Conservation (phyloP, 2,797 vertebrate species). For the Sarcophilus harrisii region DNA sequence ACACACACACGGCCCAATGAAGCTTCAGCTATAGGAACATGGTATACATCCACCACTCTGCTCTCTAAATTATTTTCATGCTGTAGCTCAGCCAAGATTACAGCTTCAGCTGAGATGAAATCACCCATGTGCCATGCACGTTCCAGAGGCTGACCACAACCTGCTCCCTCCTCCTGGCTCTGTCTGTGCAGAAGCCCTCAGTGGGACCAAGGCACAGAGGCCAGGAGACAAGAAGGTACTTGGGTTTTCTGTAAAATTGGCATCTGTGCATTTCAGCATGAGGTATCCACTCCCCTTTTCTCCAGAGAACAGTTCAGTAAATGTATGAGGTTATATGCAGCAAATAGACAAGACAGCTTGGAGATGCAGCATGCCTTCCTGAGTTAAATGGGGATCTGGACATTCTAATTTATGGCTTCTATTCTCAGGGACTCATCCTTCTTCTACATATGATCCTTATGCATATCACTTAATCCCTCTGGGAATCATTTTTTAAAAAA, state of each 20-base stretch:
- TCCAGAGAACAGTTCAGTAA: background rate
- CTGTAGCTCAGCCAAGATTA: constrained; percentile 23
- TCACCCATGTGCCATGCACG: constrained; percentile 45
- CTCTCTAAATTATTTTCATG: background rate
- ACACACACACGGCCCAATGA: background rate
- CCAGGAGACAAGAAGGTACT: constrained; percentile 55
- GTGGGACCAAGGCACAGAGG: constrained; percentile 45
- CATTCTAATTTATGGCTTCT: background rate
- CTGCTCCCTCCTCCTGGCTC: constrained; percentile 57
- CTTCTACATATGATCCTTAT: background rate
- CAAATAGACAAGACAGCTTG: background rate
- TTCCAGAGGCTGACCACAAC: constrained; percentile 53
- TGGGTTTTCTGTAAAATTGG: constrained; percentile 8
- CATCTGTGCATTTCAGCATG: constrained; percentile 54
- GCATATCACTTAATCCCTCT: background rate
- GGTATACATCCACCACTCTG: background rate
- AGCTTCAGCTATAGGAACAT: background rate
- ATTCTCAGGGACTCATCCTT: background rate
- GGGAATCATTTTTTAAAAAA: background rate
- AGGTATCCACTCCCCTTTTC: constrained; percentile 3
- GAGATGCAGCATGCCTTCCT: constrained; percentile 5
- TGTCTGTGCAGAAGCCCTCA: constrained; percentile 42
- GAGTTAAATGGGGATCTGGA: background rate
- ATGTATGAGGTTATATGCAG: background rate
- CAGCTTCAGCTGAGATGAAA: constrained; percentile 69